These are phyloP conservation scores for Chinchilla lanigera DNA, from an alignment of 2,113 vertebrate genomes.

Conservation along the genomic window DNA sequence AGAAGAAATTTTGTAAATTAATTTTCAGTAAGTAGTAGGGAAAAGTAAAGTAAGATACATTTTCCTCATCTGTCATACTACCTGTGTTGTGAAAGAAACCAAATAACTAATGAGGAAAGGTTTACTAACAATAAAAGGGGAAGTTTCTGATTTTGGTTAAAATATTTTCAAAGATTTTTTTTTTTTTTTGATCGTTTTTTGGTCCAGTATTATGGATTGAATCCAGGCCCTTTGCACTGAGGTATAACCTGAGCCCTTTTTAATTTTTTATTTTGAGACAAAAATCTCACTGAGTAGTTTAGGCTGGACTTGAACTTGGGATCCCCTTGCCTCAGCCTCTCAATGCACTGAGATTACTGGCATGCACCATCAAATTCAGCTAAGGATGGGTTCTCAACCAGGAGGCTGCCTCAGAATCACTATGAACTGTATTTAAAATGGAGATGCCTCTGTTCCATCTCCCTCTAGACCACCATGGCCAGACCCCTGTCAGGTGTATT, in stretches of 20 bases:
- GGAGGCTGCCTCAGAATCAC: background rate
- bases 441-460: background rate
- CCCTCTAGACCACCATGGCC: background rate
- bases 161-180: background rate
- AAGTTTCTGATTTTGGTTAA: constrained; percentile 53
- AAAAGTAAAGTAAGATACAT: background rate
- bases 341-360: background rate
- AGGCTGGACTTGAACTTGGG: background rate
- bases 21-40: constrained; percentile 8
- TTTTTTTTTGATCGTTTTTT: background rate
- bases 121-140: constrained; percentile 21
- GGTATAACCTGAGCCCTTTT: background rate
- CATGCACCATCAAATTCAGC: background rate
- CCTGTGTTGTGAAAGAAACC: background rate
- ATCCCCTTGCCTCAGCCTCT: background rate
- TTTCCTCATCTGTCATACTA: background rate
- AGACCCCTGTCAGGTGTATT: background rate
- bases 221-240: background rate
- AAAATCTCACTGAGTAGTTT: background rate
- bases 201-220: background rate
- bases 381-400: background rate
- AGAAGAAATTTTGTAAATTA: background rate
- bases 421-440: background rate
- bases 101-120: background rate
- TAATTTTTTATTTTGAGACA: background rate